These are phyloP conservation scores for Tiaroga cobitis DNA, from an alignment of 2,797 vertebrate genomes.

Conservation along the genomic window DNA sequence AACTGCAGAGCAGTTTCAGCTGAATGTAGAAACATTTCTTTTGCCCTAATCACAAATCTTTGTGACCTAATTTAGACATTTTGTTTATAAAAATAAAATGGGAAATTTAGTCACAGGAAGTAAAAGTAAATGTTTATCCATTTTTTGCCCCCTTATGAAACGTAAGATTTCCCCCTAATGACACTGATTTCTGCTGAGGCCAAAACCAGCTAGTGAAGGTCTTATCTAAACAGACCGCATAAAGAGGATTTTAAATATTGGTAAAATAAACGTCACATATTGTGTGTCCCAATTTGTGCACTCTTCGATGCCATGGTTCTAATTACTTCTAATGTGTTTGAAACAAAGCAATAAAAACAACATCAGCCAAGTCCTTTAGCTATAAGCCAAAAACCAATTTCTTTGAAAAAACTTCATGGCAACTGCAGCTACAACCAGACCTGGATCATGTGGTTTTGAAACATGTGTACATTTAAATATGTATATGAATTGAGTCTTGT, in stretches of 20 bases:
- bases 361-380: neutral
- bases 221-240: neutral
- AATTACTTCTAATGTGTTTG: conserved; percentile 23
- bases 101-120: neutral
- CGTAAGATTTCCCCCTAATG: neutral
- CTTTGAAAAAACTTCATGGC: neutral
- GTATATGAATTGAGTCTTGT: neutral
- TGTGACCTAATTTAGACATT: neutral
- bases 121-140: neutral
- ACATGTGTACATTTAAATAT: neutral
- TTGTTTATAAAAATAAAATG: neutral
- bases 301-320: neutral
- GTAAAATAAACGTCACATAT: neutral
- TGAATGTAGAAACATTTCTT: neutral
- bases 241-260: neutral
- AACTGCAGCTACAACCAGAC: conserved; percentile 15
- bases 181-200: neutral
- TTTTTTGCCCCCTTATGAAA: neutral
- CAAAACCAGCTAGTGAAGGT: conserved; percentile 9
- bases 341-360: conserved; percentile 5
- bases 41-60: neutral
- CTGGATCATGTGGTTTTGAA: neutral
- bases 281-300: neutral
- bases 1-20: neutral
- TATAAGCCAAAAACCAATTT: neutral